Conservation (phyloP, 2,113 vertebrate genomes). For the Bubo bubo region DNA sequence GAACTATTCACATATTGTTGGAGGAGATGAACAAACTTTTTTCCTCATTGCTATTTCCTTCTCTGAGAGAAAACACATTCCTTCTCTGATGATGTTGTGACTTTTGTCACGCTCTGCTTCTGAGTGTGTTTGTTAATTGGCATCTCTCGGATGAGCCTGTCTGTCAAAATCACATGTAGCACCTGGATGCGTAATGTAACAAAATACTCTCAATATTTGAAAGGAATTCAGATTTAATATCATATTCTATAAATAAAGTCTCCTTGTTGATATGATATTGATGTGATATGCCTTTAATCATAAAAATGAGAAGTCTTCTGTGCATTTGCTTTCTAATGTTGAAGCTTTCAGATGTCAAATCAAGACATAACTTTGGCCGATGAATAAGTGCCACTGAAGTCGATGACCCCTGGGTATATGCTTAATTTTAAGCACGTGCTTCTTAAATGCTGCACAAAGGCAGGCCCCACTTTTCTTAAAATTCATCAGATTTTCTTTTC, state of each 20-base stretch:
- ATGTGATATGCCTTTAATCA: conserved; percentile 34
- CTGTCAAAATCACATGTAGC: conserved; percentile 46
- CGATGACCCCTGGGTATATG: not conserved
- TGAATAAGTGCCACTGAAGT: not conserved
- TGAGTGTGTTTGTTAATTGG: conserved; percentile 64
- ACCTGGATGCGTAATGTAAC: conserved; percentile 35
- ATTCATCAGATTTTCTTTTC: not conserved
- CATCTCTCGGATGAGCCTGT: conserved; percentile 46
- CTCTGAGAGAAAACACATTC: conserved; percentile 26
- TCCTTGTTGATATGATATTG: conserved; percentile 11
- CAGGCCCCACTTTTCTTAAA: not conserved
- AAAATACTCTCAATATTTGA: conserved; percentile 46
- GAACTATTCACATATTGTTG: not conserved
- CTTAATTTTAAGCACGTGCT: not conserved
- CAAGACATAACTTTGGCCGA: not conserved
- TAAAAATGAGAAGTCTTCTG: conserved; percentile 19
- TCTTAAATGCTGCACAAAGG: not conserved
- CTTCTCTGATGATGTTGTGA: conserved; percentile 53
- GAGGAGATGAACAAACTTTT: conserved; percentile 10
- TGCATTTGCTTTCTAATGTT: not conserved
- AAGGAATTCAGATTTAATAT: conserved; percentile 49
- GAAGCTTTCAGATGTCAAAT: conserved; percentile 8
- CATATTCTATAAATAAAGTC: conserved; percentile 39
- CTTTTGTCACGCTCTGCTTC: conserved; percentile 56
- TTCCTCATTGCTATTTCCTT: not conserved